These are phyloP conservation scores for Rhizomys pruinosus DNA, from an alignment of 2,113 vertebrate genomes.

Conservation along the genomic window DNA sequence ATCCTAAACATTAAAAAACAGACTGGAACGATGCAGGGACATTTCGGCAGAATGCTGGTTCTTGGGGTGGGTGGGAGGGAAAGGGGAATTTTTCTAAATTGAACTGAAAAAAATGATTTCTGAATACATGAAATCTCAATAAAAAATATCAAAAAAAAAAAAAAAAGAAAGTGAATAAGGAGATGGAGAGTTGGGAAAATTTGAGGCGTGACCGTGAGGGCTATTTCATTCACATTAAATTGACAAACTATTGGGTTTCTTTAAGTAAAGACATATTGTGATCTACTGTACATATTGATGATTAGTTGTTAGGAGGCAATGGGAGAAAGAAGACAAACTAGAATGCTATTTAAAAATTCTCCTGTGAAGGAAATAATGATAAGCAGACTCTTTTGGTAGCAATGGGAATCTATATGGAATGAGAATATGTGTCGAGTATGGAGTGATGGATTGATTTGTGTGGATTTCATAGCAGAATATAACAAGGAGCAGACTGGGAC, in stretches of 20 bases:
- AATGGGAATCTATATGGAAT: background rate
- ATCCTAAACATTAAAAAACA: no score
- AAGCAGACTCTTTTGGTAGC: background rate
- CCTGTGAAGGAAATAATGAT: background rate
- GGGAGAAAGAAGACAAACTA: background rate
- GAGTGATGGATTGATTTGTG: background rate
- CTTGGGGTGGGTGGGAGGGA: no score
- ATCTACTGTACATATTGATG: background rate
- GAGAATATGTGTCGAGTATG: background rate
- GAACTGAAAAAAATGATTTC: no score
- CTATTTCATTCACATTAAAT: conserved; percentile 2
- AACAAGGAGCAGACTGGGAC: background rate
- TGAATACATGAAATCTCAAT: no score
- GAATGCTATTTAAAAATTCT: background rate
- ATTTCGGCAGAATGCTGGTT: no score
- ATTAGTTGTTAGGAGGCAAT: background rate
- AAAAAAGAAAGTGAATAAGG: background rate
- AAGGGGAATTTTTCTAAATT: no score
- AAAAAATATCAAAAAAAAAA: no score
- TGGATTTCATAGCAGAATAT: background rate
- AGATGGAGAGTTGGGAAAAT: background rate
- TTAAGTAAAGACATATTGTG: background rate
- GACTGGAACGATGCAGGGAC: no score
- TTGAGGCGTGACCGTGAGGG: background rate
- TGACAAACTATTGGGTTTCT: background rate